Evolutionary conservation across 2,113 vertebrate species (phyloP).

Genomic region (Gymnogyps californianus): DNA sequence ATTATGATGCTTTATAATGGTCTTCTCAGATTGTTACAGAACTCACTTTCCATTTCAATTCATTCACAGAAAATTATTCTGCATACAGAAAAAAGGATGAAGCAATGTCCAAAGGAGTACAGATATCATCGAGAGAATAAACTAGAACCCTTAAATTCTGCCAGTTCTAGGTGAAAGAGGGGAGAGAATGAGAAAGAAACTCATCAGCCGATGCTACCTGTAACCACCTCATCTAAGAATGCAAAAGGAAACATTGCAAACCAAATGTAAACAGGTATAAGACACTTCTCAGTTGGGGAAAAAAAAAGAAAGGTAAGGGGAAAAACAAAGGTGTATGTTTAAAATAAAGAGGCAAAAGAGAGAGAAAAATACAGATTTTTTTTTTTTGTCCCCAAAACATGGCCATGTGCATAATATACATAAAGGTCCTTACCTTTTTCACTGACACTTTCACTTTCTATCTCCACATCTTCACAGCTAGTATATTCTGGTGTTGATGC

Average conservation of each 20-base stretch:
- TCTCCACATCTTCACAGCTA: constrained; percentile 98
- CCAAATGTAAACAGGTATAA: background rate
- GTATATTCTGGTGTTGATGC: constrained; percentile 98
- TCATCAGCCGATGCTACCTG: background rate
- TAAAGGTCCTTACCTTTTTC: constrained; percentile 89
- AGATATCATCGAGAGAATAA: background rate
- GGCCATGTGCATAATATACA: constrained; percentile 50
- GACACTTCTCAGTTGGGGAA: background rate
- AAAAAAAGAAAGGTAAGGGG: background rate
- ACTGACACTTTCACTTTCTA: constrained; percentile 94
- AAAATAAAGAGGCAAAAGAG: constrained; percentile 11
- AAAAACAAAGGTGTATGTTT: background rate
- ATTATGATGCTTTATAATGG: background rate
- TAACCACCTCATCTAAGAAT: constrained; percentile 1
- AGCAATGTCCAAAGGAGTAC: background rate
- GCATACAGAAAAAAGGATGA: background rate
- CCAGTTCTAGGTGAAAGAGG: background rate
- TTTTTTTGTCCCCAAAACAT: constrained; percentile 25
- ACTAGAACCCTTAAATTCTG: background rate
- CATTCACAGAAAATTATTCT: background rate
- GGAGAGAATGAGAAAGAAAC: background rate
- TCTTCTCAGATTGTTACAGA: background rate
- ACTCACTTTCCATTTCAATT: background rate
- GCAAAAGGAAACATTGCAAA: constrained; percentile 21
- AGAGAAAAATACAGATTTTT: constrained; percentile 7